Evolutionary conservation across 2,113 vertebrate genomes (phyloP).

Genomic region (Siniperca knerii): DNA sequence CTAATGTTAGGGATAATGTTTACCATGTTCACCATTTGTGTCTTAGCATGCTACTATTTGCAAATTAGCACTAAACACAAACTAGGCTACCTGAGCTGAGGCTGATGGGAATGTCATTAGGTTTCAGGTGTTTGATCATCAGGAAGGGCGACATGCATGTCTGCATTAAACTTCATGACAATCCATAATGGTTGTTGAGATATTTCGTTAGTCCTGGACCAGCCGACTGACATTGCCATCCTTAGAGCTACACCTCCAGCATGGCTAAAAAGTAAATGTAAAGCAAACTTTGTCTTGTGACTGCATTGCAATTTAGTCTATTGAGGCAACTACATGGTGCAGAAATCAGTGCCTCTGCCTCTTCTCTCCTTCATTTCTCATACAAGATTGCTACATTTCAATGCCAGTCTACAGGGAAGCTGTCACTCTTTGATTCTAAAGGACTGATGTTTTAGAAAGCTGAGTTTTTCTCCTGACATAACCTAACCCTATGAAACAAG

Average conservation of each 20-base stretch:
- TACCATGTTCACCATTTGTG: neutral
- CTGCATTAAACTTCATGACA: neutral
- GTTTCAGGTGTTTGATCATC: neutral
- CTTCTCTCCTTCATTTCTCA: neutral
- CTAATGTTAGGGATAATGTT: neutral
- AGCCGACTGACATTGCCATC: neutral
- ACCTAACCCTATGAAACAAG: neutral
- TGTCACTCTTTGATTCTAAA: slow-evolving; percentile 1
- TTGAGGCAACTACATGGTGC: neutral
- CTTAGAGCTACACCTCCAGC: no score
- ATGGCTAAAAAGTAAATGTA: neutral
- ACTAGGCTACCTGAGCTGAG: neutral
- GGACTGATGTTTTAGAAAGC: neutral
- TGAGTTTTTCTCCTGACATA: neutral
- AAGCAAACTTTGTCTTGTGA: neutral
- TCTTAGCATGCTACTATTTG: neutral
- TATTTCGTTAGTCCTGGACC: neutral
- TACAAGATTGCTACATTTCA: neutral
- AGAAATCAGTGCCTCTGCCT: neutral
- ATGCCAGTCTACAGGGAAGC: neutral
- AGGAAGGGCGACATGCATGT: neutral
- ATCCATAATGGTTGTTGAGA: neutral
- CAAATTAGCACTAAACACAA: neutral
- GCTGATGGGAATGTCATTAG: neutral
- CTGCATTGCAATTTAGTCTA: neutral